A percentile compares a stretch with the other conserved stretches of the same genome.
These are phyloP conservation scores for Hemaris fuciformis DNA, from an alignment of 2,888 invertebrate genomes.

Conservation along the genomic window DNA sequence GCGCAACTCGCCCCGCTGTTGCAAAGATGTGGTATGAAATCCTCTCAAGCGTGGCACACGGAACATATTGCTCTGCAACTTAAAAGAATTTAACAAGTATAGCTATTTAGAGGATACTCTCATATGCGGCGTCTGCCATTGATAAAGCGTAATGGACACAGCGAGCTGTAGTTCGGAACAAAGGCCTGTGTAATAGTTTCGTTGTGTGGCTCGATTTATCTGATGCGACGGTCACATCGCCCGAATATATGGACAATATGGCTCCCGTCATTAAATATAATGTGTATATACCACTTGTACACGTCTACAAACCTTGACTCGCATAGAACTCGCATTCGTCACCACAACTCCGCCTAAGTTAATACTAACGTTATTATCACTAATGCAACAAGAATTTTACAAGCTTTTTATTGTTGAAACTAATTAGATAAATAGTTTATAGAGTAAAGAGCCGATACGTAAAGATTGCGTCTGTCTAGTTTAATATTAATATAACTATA, in stretches of 20 bases:
- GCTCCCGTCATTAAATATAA: constrained; percentile 24
- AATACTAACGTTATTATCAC: too few relatives aligned
- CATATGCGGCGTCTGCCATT: constrained; percentile 16
- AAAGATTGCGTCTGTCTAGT: too few relatives aligned
- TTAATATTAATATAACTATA: too few relatives aligned
- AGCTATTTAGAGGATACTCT: neutral
- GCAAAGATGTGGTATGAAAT: neutral
- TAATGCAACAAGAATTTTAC: too few relatives aligned
- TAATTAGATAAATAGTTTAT: too few relatives aligned
- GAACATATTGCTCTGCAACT: neutral
- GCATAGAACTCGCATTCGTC: too few relatives aligned
- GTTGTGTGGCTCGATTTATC: constrained; percentile 60
- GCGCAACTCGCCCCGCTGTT: neutral
- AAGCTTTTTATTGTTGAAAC: too few relatives aligned
- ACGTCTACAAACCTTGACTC: neutral
- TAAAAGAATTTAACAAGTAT: constrained; percentile 11
- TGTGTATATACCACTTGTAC: constrained; percentile 1
- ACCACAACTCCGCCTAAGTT: too few relatives aligned
- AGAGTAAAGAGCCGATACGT: too few relatives aligned
- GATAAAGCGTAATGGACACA: constrained; percentile 39
- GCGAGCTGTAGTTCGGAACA: constrained; percentile 53
- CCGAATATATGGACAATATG: constrained; percentile 50
- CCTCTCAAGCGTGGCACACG: neutral
- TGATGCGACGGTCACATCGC: constrained; percentile 53
- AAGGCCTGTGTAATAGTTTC: constrained; percentile 64